These are phyloP conservation scores for Lacerta viridis DNA, from an alignment of 2,797 vertebrate genomes.

Conservation along the genomic window DNA sequence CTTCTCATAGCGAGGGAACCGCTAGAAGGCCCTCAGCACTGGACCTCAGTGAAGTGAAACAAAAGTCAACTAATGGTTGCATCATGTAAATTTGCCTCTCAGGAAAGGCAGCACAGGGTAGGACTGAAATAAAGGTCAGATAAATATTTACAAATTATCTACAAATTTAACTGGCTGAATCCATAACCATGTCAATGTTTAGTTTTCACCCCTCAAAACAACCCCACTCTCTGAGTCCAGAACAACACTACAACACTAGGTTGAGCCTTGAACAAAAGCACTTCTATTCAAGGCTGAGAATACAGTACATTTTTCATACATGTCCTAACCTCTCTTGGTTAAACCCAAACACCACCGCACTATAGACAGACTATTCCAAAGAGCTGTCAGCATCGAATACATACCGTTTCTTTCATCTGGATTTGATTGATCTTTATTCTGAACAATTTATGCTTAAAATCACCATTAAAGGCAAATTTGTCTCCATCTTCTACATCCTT, in stretches of 20 bases:
- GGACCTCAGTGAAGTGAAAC: not conserved
- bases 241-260: too few species aligned
- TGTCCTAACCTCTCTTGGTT: too few species aligned
- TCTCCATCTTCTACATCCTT: constrained; percentile 85
- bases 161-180: not conserved
- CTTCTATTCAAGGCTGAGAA: not conserved
- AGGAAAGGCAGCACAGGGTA: not conserved
- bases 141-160: not conserved
- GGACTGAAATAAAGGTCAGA: not conserved
- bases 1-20: too few species aligned
- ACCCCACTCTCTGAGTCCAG: not conserved
- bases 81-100: not conserved
- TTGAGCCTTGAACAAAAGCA: not conserved
- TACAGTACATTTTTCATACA: too few species aligned
- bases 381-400: constrained; percentile 58
- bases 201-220: not conserved
- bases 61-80: not conserved
- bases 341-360: constrained; percentile 7
- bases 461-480: constrained; percentile 82
- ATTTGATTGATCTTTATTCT: constrained; percentile 89
- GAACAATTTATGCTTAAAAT: constrained; percentile 86
- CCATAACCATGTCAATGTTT: not conserved
- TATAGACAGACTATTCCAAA: constrained; percentile 14
- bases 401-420: constrained; percentile 88
- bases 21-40: too few species aligned